Base-by-base conservation (phyloP, 2,888 invertebrate species). In the Drosophila nr. medialis region DNA sequence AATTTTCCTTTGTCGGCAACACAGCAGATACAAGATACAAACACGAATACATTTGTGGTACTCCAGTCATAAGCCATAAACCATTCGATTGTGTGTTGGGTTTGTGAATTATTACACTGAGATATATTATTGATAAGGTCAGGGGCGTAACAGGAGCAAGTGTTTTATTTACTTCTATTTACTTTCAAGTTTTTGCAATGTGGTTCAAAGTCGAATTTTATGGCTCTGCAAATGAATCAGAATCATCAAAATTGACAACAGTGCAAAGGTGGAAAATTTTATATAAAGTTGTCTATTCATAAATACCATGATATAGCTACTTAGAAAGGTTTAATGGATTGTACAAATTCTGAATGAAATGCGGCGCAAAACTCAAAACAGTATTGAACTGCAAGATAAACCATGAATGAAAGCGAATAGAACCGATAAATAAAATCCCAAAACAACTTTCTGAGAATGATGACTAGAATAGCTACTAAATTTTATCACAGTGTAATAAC, bases 1-100 rank as follows among this genome's bases (percentile, higher is more conserved):
- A 71, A 73, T 84, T 77, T 75, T 51, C 64, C 85, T 89, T 89
- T 89, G 89, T 89, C 89, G 89, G 89, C 85, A 75, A 21, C 32
- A 55, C 42, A 55, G 42, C 42, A 59, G 42, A 61, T 49, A 66
- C 24, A 65, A 63, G 32, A 49, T 36, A 65, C 50, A 69, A 49
- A 66, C 30, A 71, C 54, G 36, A 63, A 50, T 61, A 71, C 49
- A 62, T 61, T 56, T 53, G 45, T 36, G 15, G 30, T 42, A 42
- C 56, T 32, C 42, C 38, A 64, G 34, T 51, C 65, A 77, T 80
- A 81, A 81, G 42, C 51, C 71, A 77, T 80, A 81, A 81, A 80
- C 66, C 63, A 74, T 63, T 71, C 51, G 72, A 66, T 63, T 62
- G 70, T 67, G 65, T 58, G n/a, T 66, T 56, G 40, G 68, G 68